Evolutionary conservation across 2,797 vertebrate species (phyloP).

Genomic region (Semotilus atromaculatus): DNA sequence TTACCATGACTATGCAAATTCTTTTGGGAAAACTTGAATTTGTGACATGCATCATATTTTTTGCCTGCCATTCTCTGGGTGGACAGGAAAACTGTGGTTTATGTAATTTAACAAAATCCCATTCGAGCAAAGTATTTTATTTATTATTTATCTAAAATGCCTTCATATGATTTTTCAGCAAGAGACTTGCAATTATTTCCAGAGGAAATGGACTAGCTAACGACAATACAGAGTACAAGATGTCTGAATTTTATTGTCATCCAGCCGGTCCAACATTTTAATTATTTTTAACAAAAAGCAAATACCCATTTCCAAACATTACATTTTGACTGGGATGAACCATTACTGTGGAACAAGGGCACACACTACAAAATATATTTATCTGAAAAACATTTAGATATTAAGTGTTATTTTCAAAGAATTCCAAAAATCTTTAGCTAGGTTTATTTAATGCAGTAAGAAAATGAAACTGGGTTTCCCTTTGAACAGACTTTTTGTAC

Average conservation of each 20-base stretch:
- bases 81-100: conserved; percentile 6
- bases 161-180: neutral
- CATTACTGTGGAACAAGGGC: neutral
- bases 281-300: neutral
- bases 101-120: conserved; percentile 2
- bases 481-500: too few relatives aligned
- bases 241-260: neutral
- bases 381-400: neutral
- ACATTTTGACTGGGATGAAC: neutral
- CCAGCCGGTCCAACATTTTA: neutral
- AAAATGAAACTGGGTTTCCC: neutral
- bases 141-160: neutral
- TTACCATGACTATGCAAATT: conserved; percentile 36
- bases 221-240: neutral
- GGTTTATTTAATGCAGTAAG: too few relatives aligned
- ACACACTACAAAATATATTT: neutral
- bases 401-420: neutral
- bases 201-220: conserved; percentile 4
- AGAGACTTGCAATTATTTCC: conserved; percentile 7
- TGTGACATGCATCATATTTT: conserved; percentile 11
- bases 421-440: neutral
- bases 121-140: neutral
- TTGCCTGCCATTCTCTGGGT: neutral
- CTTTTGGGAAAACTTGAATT: conserved; percentile 14
- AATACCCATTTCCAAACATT: neutral